These are phyloP conservation scores for Drosophila nr. fundita DNA, from an alignment of 2,888 invertebrate genomes.

Conservation along the genomic window DNA sequence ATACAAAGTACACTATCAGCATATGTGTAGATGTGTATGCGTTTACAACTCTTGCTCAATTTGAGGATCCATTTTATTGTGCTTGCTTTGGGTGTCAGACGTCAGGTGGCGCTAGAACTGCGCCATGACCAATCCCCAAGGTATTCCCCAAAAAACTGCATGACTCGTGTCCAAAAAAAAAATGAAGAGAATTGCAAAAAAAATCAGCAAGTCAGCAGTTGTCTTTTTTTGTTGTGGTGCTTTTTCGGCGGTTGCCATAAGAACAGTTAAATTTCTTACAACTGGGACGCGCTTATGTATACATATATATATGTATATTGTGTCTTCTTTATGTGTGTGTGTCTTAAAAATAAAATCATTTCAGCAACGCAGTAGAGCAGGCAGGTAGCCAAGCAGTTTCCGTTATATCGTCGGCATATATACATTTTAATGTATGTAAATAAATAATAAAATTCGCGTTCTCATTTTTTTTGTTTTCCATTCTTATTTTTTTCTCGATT, in stretches of 20 bases:
- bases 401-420: slow-evolving; percentile 40
- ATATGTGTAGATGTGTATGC: slow-evolving; percentile 5
- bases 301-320: slow-evolving; percentile 18
- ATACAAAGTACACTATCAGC: slow-evolving; percentile 15
- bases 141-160: slow-evolving; percentile 67
- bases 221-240: slow-evolving; percentile 45
- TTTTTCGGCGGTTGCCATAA: slow-evolving; percentile 61
- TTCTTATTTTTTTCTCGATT: slow-evolving; percentile 46
- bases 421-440: slow-evolving; percentile 43
- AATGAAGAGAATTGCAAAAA: slow-evolving; percentile 15
- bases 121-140: slow-evolving; percentile 66
- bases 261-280: slow-evolving; percentile 66
- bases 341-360: slow-evolving; percentile 49
- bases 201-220: slow-evolving; percentile 58
- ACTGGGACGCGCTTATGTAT: slow-evolving; percentile 39
- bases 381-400: slow-evolving; percentile 26
- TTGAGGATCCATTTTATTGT: slow-evolving; percentile 51
- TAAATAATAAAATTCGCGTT: slow-evolving; percentile 48
- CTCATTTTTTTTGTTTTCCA: slow-evolving; percentile 23
- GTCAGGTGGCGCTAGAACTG: slow-evolving; percentile 51
- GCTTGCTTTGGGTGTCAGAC: slow-evolving; percentile 42
- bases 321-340: background rate
- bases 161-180: slow-evolving; percentile 23
- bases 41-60: slow-evolving; percentile 48
- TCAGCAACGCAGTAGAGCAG: slow-evolving; percentile 53